Evolutionary conservation across 2,888 invertebrate species (phyloP), one percentile per base, ranked within the genome.

Genomic region (Apotomis turbidana): DNA sequence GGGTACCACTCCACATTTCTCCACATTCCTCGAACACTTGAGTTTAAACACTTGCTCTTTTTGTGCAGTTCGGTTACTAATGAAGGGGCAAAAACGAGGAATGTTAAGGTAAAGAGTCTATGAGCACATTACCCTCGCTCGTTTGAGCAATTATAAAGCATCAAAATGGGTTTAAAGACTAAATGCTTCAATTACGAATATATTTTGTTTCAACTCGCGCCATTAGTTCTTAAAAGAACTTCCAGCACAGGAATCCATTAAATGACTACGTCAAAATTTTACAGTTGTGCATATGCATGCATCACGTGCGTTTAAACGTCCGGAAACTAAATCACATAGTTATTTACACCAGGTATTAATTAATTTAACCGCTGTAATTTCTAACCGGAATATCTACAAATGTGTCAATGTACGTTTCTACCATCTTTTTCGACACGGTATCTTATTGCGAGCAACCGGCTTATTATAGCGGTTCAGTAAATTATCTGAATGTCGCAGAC

Each of bases 401-500:
- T 66, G 41, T 61, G 60, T 49, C 52, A 27, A 49, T 57, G 41
- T 62, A 61, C 27, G 54, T 51, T 51, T 36, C 58, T 52, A 72
- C 59, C 62, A 68, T 59, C 63, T 72, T 72, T 72, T 72, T 68
- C 72, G 63, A 68, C 62, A 57, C 61, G 57, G 41, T 67, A 67
- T 71, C 51, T 68, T 59, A 52, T 62, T 57, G 57, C 41, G 54
- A 44, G 49, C 68, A 54, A 59, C 46, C 54, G 52, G 52, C 68
- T 68, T 63, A 72, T 62, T 57, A 63, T 72, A 72, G 68, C 72
- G 68, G 63, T 74, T 55, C 72, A 69, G 70, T 63, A 63, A 62
- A 67, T 74, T 74, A 74, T 70, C 75, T 72, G 74, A 67, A 77
- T 73, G 77, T 75, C 76, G 74, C 72, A 76, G 76, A 75, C 71